A percentile compares a stretch with the other conserved stretches of the same genome.
These are phyloP conservation scores for Aptenodytes forsteri DNA, from an alignment of 2,113 vertebrate species.

Conservation along the genomic window DNA sequence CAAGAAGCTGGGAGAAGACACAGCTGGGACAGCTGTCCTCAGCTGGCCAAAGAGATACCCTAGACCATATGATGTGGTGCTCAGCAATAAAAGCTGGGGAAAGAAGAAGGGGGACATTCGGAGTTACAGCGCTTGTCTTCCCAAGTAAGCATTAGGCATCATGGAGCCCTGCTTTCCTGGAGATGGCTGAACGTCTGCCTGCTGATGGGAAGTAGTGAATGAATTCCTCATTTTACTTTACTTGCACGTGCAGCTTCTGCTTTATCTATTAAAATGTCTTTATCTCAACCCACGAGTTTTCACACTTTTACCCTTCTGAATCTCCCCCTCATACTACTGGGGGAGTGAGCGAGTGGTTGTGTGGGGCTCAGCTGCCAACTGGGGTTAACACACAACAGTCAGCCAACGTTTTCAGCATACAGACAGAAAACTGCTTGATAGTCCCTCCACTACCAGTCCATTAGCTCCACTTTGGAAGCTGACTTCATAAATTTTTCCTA, in stretches of 20 bases:
- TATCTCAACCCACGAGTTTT: not conserved
- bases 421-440: not conserved
- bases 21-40: not conserved
- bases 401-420: not conserved
- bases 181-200: not conserved
- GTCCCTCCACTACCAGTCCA: not conserved
- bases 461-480: not conserved
- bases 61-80: too few relatives aligned
- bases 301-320: not conserved
- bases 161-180: not conserved
- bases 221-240: not conserved
- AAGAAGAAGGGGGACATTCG: not conserved
- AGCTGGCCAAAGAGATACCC: not conserved
- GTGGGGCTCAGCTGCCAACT: not conserved
- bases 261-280: not conserved
- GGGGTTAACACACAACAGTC: not conserved
- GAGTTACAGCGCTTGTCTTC: not conserved
- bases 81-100: not conserved
- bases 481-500: not conserved
- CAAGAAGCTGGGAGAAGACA: not conserved
- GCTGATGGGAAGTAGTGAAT: not conserved
- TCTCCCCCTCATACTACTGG: not conserved
- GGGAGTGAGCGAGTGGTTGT: accelerated
- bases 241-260: not conserved
- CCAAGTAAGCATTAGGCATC: not conserved